Percentiles rank a stretch among this genome's conserved stretches.
These are phyloP conservation scores for Valencia hispanica DNA, from an alignment of 2,797 vertebrate species.

Conservation along the genomic window DNA sequence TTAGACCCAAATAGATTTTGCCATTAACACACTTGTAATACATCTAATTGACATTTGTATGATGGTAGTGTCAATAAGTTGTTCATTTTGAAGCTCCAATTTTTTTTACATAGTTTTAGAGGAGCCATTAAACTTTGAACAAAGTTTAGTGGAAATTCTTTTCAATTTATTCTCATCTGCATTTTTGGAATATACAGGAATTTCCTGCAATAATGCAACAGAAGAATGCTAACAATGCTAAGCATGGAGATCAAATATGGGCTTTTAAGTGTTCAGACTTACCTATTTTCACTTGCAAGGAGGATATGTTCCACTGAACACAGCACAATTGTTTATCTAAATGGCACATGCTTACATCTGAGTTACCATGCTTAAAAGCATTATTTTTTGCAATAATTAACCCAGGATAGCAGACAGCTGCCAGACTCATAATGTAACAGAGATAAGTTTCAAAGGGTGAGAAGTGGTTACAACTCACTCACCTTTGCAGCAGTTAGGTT, in stretches of 20 bases:
- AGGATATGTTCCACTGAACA: not conserved
- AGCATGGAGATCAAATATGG: not conserved
- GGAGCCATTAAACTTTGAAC: not conserved
- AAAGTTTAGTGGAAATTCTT: not conserved
- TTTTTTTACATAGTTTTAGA: not conserved
- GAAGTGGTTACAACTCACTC: conserved; percentile 1
- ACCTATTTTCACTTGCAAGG: conserved; percentile 8
- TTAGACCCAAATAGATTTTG: too few relatives aligned
- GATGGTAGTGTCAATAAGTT: not conserved
- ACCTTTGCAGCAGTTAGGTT: conserved; percentile 6
- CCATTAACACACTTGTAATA: not conserved
- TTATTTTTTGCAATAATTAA: conserved; percentile 44
- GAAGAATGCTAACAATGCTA: not conserved
- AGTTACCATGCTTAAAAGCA: conserved; percentile 23
- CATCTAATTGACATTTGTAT: not conserved
- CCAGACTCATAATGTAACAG: not conserved
- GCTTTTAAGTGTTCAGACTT: conserved; percentile 6
- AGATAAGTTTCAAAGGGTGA: conserved; percentile 18
- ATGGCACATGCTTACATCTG: not conserved
- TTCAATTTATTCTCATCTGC: not conserved
- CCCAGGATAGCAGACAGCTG: not conserved
- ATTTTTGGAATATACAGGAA: not conserved
- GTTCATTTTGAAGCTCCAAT: not conserved
- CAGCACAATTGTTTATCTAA: not conserved
- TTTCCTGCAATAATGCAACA: not conserved